Base-by-base conservation (phyloP, 2,113 vertebrate species). In the Gila orcuttii region DNA sequence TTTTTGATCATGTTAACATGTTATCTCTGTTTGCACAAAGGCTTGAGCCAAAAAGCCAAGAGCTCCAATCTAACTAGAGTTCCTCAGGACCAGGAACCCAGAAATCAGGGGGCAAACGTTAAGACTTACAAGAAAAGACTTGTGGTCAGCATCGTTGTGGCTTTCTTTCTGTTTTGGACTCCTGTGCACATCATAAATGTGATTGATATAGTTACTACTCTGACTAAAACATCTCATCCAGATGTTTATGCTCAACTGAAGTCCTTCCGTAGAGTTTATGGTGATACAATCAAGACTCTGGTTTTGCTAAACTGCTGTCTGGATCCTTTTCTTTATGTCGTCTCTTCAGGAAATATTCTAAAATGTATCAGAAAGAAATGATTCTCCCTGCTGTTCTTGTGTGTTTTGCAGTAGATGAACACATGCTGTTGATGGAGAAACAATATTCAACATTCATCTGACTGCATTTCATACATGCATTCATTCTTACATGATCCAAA, bases 171-270 rank as follows among this genome's bases (percentile, higher is more conserved):
- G 0, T 95, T 94, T 82, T 95, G 94, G 93, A 82, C 93, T 17
- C 94, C 95, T 25, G 91, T 93, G 59, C 94, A 95, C 21, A 4
- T 92, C 28, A 90, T 93, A 21, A 95, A 95, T 71, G 21, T 93
- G 60, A 55, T 94, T 8, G 90, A 91, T 10, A 28, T 94, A 60
- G 83, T 88, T 85, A 90, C 91, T 0, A 19, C 84, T 33, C 86
- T 93, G 55, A 80, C 60, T 66, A 62, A 55, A 15, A 28, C 45
- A 0, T 73, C 71, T 12, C 71, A 59, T 75, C 60, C 73, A 42
- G 73, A n/a, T 28, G 57, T 50, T 9, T 85, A 88, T 47, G 13
- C 0, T 4, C 21, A 31, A 1, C 83, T 94, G 83, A 86, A 84
- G 79, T 5, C 21, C 25, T 57, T 88, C 52, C 82, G 85, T 17